These are phyloP conservation scores for Strigamia crassipes DNA, from an alignment of 2,888 invertebrate genomes.

Conservation along the genomic window DNA sequence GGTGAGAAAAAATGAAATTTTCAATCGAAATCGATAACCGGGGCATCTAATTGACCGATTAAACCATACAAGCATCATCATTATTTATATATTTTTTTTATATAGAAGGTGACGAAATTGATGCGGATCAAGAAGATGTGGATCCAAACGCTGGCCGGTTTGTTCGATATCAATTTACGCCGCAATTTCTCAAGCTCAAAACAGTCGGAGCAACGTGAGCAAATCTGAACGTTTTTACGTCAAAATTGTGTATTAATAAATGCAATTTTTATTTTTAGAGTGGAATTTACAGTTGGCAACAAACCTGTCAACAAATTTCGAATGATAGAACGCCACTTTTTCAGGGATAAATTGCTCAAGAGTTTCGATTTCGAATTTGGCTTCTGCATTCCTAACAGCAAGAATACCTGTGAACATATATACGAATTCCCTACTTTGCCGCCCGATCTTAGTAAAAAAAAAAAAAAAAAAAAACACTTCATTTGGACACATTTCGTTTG, in stretches of 20 bases:
- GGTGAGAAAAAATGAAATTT: slow-evolving; percentile 40
- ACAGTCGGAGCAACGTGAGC: slow-evolving; percentile 97
- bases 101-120: slow-evolving; percentile 51
- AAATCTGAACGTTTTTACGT: background rate
- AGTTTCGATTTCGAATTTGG: slow-evolving; percentile 99
- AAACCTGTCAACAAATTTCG: slow-evolving; percentile 90
- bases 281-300: slow-evolving; percentile 94
- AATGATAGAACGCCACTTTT: slow-evolving; percentile 98
- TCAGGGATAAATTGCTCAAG: slow-evolving; percentile 87
- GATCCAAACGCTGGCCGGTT: slow-evolving; percentile 93
- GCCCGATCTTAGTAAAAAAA: slow-evolving; percentile 83
- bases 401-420: slow-evolving; percentile 98
- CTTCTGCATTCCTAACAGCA: slow-evolving; percentile 96
- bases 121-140: slow-evolving; percentile 57
- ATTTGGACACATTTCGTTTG: no score
- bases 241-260: background rate
- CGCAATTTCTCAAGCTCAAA: slow-evolving; percentile 92
- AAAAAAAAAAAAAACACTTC: no score
- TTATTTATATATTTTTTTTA: background rate
- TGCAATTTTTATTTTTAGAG: slow-evolving; percentile 65
- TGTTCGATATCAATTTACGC: slow-evolving; percentile 98
- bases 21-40: no score
- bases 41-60: background rate
- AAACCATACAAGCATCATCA: background rate
- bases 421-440: slow-evolving; percentile 94